Percentiles rank a stretch among this genome's conserved stretches.
Evolutionary conservation across 2,888 invertebrate species (phyloP).

Genomic region (Aporophyla lueneburgensis): DNA sequence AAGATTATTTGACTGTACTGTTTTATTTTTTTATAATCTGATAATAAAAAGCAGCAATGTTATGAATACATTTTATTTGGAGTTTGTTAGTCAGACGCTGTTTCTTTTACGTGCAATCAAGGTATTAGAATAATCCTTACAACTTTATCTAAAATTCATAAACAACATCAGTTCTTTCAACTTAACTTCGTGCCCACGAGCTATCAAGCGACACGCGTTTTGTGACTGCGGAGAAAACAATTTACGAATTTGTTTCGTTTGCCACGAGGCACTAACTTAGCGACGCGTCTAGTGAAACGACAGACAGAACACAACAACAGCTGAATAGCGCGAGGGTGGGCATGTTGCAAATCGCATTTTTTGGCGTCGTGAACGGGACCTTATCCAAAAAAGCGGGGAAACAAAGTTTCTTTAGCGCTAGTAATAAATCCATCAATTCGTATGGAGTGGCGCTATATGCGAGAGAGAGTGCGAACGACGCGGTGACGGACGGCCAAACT

Average conservation of each 20-base stretch:
- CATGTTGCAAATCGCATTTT: not conserved
- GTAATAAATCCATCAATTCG: constrained; percentile 46
- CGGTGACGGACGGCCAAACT: not conserved
- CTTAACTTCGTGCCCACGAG: not conserved
- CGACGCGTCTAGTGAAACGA: no score
- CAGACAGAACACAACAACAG: no score
- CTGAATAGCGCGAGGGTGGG: no score
- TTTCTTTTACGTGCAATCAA: not conserved
- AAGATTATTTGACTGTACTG: not conserved
- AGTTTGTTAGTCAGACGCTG: not conserved
- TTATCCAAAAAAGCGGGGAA: not conserved
- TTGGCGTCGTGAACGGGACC: not conserved
- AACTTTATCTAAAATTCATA: not conserved
- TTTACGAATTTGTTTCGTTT: not conserved
- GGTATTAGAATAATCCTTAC: not conserved
- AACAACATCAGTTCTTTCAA: not conserved
- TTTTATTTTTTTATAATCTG: no score
- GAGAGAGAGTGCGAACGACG: not conserved
- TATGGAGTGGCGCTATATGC: not conserved
- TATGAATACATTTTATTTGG: no score
- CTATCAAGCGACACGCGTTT: not conserved
- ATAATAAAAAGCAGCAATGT: not conserved
- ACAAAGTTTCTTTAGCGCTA: constrained; percentile 23
- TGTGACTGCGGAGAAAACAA: not conserved
- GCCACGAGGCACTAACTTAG: not conserved